These are phyloP conservation scores for Eristalis pertinax DNA, from an alignment of 2,888 invertebrate genomes.

Conservation along the genomic window DNA sequence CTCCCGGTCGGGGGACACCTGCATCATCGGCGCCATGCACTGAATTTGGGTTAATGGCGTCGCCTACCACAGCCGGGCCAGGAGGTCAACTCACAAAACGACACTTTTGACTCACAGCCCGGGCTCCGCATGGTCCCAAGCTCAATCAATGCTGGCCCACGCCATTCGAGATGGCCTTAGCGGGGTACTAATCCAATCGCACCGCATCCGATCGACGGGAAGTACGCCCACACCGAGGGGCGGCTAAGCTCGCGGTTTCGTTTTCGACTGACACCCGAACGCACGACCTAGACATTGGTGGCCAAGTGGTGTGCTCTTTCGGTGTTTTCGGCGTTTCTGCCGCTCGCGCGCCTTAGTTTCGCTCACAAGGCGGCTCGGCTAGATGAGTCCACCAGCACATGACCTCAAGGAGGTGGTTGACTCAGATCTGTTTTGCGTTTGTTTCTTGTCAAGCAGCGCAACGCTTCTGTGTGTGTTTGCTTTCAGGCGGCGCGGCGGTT, in stretches of 20 bases:
- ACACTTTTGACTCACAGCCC: conserved; percentile 6
- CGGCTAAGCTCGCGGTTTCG: conserved; percentile 32
- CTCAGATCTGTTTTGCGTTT: conserved; percentile 32
- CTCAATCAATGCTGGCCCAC: conserved; percentile 25
- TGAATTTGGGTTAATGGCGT: conserved; percentile 48
- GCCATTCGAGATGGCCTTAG: conserved; percentile 35
- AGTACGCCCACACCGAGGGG: conserved; percentile 17
- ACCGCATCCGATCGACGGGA: background rate
- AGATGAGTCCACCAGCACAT: conserved; percentile 2
- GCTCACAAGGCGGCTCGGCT: background rate
- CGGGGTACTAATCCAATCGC: conserved; percentile 55
- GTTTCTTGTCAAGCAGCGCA: conserved; percentile 29
- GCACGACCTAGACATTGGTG: conserved; percentile 53
- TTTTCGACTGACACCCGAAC: background rate
- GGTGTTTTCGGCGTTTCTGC: background rate
- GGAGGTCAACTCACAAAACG: background rate
- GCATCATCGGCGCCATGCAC: background rate
- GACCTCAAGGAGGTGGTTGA: conserved; percentile 58
- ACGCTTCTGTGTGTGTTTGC: conserved; percentile 6
- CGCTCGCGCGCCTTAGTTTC: background rate
- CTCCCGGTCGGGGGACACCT: background rate
- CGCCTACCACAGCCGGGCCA: background rate
- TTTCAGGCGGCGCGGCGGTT: background rate
- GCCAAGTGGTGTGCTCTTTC: background rate
- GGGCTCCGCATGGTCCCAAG: background rate